phyloP scores from a whole-genome alignment of 2,888 invertebrate genomes.

The Chymomyza procnemis region DNA sequence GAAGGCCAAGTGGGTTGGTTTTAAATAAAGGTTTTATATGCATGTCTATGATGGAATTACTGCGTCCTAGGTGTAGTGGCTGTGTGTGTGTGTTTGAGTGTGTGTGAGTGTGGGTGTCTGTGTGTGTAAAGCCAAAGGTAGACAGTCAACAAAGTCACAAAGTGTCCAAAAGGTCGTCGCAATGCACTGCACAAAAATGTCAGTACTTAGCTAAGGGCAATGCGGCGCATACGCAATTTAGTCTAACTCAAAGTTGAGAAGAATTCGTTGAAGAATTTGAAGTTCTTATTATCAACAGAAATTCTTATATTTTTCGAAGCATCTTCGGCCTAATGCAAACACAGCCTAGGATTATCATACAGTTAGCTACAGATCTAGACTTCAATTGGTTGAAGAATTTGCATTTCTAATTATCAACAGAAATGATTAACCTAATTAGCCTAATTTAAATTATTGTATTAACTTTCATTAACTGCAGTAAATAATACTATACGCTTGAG shows the following conservation, averaged over 20 bases:
- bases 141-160: slow-evolving; percentile 56
- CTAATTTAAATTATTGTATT: too few species aligned
- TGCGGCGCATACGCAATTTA: slow-evolving; percentile 34
- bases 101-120: slow-evolving; percentile 36
- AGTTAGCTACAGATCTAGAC: too few species aligned
- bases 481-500: too few species aligned
- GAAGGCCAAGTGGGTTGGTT: slow-evolving; percentile 35
- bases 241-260: background rate
- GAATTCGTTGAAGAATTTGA: background rate
- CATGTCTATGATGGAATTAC: background rate
- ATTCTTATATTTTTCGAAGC: too few species aligned
- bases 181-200: slow-evolving; percentile 50
- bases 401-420: too few species aligned
- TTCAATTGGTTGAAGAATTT: too few species aligned
- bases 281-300: too few species aligned
- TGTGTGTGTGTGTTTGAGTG: background rate
- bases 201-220: slow-evolving; percentile 32
- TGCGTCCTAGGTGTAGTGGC: too few species aligned
- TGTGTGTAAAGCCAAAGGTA: slow-evolving; percentile 45
- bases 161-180: slow-evolving; percentile 51
- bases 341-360: too few species aligned
- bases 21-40: slow-evolving; percentile 12
- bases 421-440: too few species aligned
- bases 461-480: too few species aligned
- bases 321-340: too few species aligned